Evolutionary conservation across 1,140 invertebrate genomes (phyloP).

Genomic region (Acromyrmex echinatior): DNA sequence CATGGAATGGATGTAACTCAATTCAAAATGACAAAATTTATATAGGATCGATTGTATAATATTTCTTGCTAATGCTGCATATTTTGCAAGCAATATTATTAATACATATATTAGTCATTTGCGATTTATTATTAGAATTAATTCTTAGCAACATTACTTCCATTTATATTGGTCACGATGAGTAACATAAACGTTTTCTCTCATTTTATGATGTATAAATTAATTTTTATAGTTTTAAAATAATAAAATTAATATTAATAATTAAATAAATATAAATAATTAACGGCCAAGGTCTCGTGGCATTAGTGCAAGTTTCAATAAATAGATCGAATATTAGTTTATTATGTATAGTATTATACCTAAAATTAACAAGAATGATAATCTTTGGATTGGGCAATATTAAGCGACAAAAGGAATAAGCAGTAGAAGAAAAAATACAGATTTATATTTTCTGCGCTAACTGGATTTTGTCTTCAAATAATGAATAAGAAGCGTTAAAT

Average conservation of each 20-base stretch:
- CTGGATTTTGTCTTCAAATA: slow-evolving; percentile 37
- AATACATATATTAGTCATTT: slow-evolving; percentile 34
- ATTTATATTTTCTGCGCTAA: slow-evolving; percentile 11
- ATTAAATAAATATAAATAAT: slow-evolving; percentile 83
- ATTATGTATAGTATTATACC: slow-evolving; percentile 50
- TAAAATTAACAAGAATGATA: slow-evolving; percentile 70
- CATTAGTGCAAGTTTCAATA: slow-evolving; percentile 76
- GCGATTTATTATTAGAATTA: slow-evolving; percentile 16
- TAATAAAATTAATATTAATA: slow-evolving; percentile 63
- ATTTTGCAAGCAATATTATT: not conserved
- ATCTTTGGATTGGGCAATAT: slow-evolving; percentile 74
- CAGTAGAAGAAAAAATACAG: slow-evolving; percentile 23
- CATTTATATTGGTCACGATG: not conserved
- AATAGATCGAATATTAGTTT: slow-evolving; percentile 73
- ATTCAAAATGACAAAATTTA: slow-evolving; percentile 32
- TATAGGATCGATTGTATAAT: not conserved
- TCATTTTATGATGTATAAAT: not conserved
- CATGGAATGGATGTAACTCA: slow-evolving; percentile 33
- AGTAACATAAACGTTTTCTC: slow-evolving; percentile 12
- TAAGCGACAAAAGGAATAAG: slow-evolving; percentile 41
- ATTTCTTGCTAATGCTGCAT: not conserved
- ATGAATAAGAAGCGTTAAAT: slow-evolving; percentile 64
- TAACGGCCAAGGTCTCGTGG: slow-evolving; percentile 74
- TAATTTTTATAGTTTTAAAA: slow-evolving; percentile 30
- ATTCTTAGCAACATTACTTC: slow-evolving; percentile 36